phyloP scores from a whole-genome alignment of 2,888 invertebrate species.

The Drosophila niveifrons region DNA sequence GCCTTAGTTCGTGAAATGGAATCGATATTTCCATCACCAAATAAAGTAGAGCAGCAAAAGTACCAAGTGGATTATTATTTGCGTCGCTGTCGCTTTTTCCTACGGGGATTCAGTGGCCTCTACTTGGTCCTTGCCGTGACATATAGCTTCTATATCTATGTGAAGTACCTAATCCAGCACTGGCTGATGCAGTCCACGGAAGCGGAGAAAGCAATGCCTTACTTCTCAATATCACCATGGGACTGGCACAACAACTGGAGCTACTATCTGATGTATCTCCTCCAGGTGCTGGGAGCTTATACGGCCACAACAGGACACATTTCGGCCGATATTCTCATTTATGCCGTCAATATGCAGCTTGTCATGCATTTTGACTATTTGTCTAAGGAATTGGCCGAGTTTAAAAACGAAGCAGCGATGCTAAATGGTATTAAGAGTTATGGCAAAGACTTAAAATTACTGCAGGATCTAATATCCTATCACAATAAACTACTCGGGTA shows the following conservation, averaged over 20 bases:
- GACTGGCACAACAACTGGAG: conserved; percentile 50
- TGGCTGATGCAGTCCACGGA: conserved; percentile 29
- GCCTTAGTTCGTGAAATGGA: conserved; percentile 43
- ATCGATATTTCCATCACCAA: conserved; percentile 42
- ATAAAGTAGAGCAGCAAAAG: conserved; percentile 25
- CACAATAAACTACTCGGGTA: conserved; percentile 46
- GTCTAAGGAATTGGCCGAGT: conserved; percentile 21
- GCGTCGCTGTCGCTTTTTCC: conserved; percentile 19
- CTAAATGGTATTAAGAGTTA: neutral
- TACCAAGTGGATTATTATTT: conserved; percentile 32
- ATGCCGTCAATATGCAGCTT: conserved; percentile 67
- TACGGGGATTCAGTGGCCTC: conserved; percentile 35
- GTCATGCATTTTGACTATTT: conserved; percentile 78
- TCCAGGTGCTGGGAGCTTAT: conserved; percentile 60
- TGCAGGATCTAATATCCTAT: conserved; percentile 36
- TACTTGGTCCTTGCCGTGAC: conserved; percentile 11
- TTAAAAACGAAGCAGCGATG: neutral
- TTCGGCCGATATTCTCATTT: conserved; percentile 72
- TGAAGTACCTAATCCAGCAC: conserved; percentile 31
- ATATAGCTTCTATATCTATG: conserved; percentile 34
- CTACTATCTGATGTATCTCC: conserved; percentile 58
- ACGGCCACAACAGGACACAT: conserved; percentile 62
- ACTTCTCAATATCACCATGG: conserved; percentile 51
- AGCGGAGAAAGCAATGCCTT: conserved; percentile 40
- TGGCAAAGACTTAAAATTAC: conserved; percentile 13